These are phyloP conservation scores for Melangyna quadrimaculata DNA, from an alignment of 2,888 invertebrate species.

Conservation along the genomic window DNA sequence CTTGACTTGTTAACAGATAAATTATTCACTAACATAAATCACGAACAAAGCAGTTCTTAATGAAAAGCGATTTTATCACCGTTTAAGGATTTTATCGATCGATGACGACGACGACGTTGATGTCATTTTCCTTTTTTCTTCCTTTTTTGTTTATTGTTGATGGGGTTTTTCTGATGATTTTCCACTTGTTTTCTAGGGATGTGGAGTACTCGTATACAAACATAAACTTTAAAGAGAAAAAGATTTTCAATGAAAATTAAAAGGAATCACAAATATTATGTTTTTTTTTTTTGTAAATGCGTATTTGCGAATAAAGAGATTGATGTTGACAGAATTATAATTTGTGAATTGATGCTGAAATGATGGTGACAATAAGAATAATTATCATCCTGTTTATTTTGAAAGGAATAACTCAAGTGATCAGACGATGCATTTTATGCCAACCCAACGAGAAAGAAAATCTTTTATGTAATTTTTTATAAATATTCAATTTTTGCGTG, in stretches of 20 bases:
- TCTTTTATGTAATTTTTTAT: background rate
- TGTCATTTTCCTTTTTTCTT: background rate
- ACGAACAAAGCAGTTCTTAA: conserved; percentile 39
- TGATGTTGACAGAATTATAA: background rate
- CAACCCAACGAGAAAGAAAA: background rate
- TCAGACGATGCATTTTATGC: background rate
- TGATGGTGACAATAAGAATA: background rate
- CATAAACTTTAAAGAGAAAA: background rate
- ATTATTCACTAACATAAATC: conserved; percentile 34
- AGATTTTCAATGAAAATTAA: background rate
- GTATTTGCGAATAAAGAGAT: too few species aligned
- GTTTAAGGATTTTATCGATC: conserved; percentile 13
- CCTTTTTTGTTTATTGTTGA: background rate
- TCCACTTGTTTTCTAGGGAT: background rate
- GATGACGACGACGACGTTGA: conserved; percentile 2
- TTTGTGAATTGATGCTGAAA: background rate
- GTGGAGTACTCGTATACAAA: too few species aligned
- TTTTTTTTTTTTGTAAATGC: too few species aligned
- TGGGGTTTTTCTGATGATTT: background rate
- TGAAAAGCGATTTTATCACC: conserved; percentile 20
- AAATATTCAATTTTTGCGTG: too few species aligned
- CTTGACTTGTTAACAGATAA: conserved; percentile 20
- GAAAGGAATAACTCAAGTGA: background rate
- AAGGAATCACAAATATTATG: background rate
- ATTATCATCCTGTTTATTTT: background rate